A percentile compares a stretch with the other conserved stretches of the same genome.
Conservation (phyloP, 2,888 invertebrate genomes). For the Anthoptus insignis region DNA sequence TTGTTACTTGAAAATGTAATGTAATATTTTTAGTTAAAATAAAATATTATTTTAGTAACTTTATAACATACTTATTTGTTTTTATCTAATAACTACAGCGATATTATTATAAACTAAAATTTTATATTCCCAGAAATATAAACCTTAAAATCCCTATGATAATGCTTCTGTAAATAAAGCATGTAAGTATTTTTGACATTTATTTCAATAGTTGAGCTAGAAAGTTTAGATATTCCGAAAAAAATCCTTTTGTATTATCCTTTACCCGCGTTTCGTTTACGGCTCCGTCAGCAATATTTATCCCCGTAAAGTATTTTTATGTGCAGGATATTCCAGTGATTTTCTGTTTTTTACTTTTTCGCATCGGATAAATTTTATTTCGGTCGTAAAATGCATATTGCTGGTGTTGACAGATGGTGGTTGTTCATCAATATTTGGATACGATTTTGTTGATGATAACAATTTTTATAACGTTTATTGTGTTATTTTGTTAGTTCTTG, state of each 20-base stretch:
- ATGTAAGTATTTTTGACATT: conserved; percentile 6
- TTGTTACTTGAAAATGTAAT: no score
- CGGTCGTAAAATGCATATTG: conserved; percentile 39
- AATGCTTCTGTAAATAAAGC: not conserved
- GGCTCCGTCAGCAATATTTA: conserved; percentile 37
- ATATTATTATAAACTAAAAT: no score
- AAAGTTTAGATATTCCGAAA: conserved; percentile 34
- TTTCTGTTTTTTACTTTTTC: conserved; percentile 36
- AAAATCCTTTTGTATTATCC: conserved; percentile 30
- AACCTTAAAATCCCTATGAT: not conserved
- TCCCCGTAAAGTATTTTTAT: conserved; percentile 40
- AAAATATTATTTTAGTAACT: no score
- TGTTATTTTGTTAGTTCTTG: conserved; percentile 16
- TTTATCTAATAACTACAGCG: no score
- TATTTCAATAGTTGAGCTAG: conserved; percentile 14
- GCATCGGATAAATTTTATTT: conserved; percentile 38
- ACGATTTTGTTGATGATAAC: conserved; percentile 33
- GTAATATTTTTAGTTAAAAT: no score
- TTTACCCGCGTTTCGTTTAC: conserved; percentile 29
- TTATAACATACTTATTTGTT: no score
- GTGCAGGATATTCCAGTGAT: conserved; percentile 33
- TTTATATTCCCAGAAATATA: no score
- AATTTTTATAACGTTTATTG: conserved; percentile 24
- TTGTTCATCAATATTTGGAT: conserved; percentile 35
- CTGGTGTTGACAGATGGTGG: conserved; percentile 37